Conservation (phyloP, 2,797 vertebrate species). For the Oreonectes daqikongensis region DNA sequence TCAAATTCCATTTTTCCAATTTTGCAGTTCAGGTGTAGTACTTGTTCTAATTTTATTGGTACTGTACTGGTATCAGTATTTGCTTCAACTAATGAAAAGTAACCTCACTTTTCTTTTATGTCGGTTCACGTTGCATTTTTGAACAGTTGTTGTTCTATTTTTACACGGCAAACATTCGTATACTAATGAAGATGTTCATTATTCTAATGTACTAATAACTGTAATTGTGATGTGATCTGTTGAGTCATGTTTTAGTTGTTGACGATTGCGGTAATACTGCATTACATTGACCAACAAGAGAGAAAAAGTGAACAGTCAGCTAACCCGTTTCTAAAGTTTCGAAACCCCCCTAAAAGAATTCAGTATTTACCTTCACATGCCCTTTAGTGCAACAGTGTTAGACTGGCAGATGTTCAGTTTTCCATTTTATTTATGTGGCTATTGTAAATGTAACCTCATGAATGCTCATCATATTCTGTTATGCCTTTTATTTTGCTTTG, state of each 20-base stretch:
- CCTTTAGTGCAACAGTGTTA: constrained; percentile 76
- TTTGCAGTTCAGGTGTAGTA: constrained; percentile 78
- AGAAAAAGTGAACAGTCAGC: constrained; percentile 2
- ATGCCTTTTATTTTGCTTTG: constrained; percentile 24
- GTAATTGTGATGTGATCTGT: constrained; percentile 49
- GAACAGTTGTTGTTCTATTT: constrained; percentile 65
- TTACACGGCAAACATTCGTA: constrained; percentile 65
- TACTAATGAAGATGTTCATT: constrained; percentile 69
- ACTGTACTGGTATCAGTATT: constrained; percentile 73
- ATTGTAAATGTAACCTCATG: constrained; percentile 48
- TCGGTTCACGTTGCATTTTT: constrained; percentile 46
- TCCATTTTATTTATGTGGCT: constrained; percentile 47
- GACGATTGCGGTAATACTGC: constrained; percentile 17
- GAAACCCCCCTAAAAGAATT: constrained; percentile 69
- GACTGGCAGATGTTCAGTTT: constrained; percentile 48
- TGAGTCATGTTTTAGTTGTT: constrained; percentile 72
- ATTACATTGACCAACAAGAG: background rate
- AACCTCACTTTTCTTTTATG: constrained; percentile 67
- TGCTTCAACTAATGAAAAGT: constrained; percentile 71
- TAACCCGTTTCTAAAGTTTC: constrained; percentile 57
- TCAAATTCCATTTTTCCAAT: constrained; percentile 68
- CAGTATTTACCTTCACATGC: constrained; percentile 73
- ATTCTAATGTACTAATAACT: constrained; percentile 60
- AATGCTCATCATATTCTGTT: constrained; percentile 45
- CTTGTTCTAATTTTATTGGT: constrained; percentile 74